Conservation (phyloP, 53 echinoderm and acorn worm genomes). For the Crossaster papposus region DNA sequence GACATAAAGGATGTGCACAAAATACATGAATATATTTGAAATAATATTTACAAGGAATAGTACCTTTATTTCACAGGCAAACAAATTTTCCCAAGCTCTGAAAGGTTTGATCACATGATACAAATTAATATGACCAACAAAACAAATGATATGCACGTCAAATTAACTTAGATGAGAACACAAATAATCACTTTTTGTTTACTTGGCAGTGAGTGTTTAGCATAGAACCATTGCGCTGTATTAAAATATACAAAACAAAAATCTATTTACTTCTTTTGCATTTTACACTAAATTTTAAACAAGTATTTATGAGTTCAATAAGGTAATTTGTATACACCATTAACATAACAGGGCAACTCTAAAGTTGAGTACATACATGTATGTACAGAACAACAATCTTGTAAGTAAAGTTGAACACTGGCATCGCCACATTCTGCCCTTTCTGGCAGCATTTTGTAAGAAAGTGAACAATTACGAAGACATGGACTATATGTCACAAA, state of each 20-base stretch:
- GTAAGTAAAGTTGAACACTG: background rate
- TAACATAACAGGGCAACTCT: background rate
- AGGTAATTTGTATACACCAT: background rate
- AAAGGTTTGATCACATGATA: conserved; percentile 20
- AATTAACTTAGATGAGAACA: background rate
- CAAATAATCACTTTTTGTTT: background rate
- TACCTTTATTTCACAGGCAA: conserved; percentile 25
- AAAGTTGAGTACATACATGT: background rate
- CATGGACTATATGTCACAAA: background rate
- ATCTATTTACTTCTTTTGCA: background rate
- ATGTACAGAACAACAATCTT: background rate
- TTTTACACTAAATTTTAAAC: background rate
- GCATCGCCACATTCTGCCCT: background rate
- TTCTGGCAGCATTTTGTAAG: background rate
- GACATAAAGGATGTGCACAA: background rate
- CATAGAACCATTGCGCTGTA: background rate
- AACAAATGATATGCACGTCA: background rate
- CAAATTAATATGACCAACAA: conserved; percentile 18
- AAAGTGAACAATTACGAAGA: background rate
- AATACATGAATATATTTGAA: background rate
- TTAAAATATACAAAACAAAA: conserved; percentile 7
- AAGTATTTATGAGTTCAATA: background rate
- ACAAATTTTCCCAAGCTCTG: conserved; percentile 14
- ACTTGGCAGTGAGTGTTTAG: conserved; percentile 56
- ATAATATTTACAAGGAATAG: conserved; percentile 15